phyloP scores from a whole-genome alignment of 2,113 vertebrate species.

The Crotalus helleri region DNA sequence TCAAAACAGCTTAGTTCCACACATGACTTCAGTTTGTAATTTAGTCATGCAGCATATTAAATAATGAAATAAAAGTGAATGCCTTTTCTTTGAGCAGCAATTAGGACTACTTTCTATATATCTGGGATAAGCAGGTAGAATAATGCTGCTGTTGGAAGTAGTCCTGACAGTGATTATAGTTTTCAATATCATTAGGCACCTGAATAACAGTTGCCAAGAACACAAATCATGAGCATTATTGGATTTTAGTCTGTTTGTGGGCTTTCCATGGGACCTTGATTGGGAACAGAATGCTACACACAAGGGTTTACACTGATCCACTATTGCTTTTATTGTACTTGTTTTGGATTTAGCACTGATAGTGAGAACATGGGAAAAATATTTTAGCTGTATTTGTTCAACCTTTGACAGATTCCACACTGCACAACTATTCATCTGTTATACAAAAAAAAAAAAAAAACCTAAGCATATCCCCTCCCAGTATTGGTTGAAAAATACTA shows the following conservation, averaged over 20 bases:
- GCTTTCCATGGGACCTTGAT: not conserved
- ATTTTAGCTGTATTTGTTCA: not conserved
- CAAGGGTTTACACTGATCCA: not conserved
- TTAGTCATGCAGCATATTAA: not conserved
- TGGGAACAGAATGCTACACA: not conserved
- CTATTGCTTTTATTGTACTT: not conserved
- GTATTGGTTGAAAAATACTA: not conserved
- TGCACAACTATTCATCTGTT: not conserved
- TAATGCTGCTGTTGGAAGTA: not conserved
- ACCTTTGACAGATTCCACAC: not conserved
- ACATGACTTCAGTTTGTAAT: not conserved
- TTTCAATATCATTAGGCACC: not conserved
- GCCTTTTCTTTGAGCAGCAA: not conserved
- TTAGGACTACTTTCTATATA: not conserved
- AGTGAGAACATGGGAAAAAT: not conserved
- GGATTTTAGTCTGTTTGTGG: not conserved
- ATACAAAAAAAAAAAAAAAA: not conserved
- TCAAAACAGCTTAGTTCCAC: not conserved
- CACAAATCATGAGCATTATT: not conserved
- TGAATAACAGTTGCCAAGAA: not conserved
- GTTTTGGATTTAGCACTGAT: not conserved
- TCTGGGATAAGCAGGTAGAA: not conserved
- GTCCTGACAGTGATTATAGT: not conserved
- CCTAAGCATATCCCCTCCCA: not conserved
- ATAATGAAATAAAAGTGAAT: not conserved